Evolutionary conservation across 2,797 vertebrate genomes (phyloP).

Genomic region (Malurus leucopterus): DNA sequence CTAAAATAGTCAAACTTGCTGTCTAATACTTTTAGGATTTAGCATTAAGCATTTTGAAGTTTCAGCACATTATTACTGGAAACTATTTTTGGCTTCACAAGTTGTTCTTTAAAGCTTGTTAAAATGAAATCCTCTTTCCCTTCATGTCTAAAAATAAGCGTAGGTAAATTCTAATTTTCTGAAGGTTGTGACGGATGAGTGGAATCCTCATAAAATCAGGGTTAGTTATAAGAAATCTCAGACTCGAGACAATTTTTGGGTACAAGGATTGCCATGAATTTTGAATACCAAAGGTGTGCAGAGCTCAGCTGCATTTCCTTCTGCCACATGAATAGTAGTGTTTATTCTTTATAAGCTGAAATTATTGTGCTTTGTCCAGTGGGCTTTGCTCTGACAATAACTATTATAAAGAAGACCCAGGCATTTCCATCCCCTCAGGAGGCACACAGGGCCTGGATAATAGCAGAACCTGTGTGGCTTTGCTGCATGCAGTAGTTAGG

Average conservation of each 20-base stretch:
- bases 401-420: slow-evolving; percentile 14
- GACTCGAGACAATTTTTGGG: neutral
- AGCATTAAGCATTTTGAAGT: slow-evolving; percentile 20
- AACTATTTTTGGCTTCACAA: slow-evolving; percentile 5
- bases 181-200: neutral
- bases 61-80: slow-evolving; percentile 10
- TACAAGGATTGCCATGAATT: neutral
- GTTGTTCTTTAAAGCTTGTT: slow-evolving; percentile 30
- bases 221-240: neutral
- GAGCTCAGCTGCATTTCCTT: neutral
- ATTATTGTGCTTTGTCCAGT: slow-evolving; percentile 37
- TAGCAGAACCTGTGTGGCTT: neutral
- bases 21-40: slow-evolving; percentile 15
- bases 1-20: neutral
- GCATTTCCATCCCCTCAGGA: slow-evolving; percentile 1
- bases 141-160: slow-evolving; percentile 35
- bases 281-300: neutral
- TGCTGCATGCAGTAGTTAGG: neutral
- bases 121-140: slow-evolving; percentile 39
- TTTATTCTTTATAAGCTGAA: slow-evolving; percentile 15
- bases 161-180: slow-evolving; percentile 22
- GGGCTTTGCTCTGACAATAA: slow-evolving; percentile 12
- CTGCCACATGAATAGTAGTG: neutral
- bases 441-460: neutral
- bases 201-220: slow-evolving; percentile 2